Conservation (phyloP, 2,113 vertebrate genomes). For the Harpagus bidentatus region DNA sequence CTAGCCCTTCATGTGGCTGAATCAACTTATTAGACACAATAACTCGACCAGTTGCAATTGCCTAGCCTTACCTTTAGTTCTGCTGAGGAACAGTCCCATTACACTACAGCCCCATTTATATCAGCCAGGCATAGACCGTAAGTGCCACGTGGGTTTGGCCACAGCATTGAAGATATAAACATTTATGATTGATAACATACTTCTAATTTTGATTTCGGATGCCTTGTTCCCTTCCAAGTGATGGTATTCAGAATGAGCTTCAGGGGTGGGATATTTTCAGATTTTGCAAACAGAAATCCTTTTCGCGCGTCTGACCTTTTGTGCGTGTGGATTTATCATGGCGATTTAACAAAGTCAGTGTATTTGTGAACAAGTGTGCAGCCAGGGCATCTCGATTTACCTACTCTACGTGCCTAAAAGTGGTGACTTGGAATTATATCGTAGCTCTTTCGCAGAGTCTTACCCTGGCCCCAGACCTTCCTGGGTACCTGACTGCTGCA, state of each 20-base stretch:
- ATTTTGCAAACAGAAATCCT: neutral
- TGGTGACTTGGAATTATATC: neutral
- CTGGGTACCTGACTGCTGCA: neutral
- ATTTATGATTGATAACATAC: neutral
- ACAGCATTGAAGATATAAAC: neutral
- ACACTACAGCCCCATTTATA: neutral
- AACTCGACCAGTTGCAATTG: neutral
- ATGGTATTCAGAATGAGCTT: neutral
- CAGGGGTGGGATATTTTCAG: neutral
- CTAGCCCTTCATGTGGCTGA: neutral
- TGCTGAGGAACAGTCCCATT: neutral
- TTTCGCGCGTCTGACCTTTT: neutral
- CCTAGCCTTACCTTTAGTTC: neutral
- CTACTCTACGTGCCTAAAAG: accelerated
- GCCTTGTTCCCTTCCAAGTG: neutral
- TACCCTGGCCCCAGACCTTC: neutral
- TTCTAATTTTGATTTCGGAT: neutral
- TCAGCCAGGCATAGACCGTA: neutral
- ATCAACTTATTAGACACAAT: neutral
- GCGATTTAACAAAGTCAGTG: neutral
- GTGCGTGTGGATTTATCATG: neutral
- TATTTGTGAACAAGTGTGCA: neutral
- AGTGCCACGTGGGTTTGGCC: neutral
- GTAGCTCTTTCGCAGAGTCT: neutral
- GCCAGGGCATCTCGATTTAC: neutral